phyloP scores from a whole-genome alignment of 2,113 vertebrate genomes.

The Hippocampus zosterae region DNA sequence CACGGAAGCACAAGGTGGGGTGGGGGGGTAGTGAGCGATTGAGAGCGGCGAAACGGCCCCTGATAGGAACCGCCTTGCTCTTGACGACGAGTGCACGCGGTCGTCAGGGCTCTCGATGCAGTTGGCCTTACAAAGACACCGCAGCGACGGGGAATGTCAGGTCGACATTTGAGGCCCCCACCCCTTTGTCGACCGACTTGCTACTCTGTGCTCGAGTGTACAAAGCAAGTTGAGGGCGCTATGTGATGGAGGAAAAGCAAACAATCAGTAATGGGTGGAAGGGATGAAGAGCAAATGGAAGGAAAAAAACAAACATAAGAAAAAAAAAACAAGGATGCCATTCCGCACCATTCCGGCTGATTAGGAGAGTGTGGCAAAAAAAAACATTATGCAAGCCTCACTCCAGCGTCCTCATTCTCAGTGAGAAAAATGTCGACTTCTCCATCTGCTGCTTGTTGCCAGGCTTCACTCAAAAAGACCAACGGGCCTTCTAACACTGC shows the following conservation, averaged over 20 bases:
- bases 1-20: slow-evolving; percentile 15
- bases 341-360: slow-evolving; percentile 5
- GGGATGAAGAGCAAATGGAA: neutral
- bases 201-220: no score
- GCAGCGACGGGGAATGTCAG: no score
- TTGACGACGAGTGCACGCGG: no score
- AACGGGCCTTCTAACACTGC: slow-evolving; percentile 33
- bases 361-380: slow-evolving; percentile 15
- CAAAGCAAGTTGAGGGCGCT: no score
- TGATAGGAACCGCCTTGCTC: no score
- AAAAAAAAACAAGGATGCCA: neutral
- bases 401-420: slow-evolving; percentile 21
- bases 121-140: no score
- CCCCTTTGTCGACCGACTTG: no score
- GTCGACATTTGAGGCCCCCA: no score
- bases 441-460: slow-evolving; percentile 55
- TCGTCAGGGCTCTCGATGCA: no score
- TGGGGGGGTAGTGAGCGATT: slow-evolving; percentile 1
- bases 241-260: no score
- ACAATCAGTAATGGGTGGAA: no score
- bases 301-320: neutral
- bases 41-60: slow-evolving; percentile 2
- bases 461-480: slow-evolving; percentile 29
- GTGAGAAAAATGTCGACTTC: slow-evolving; percentile 41
- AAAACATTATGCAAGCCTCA: slow-evolving; percentile 28